Base-by-base conservation (phyloP, 2,113 vertebrate species). In the Lycocorax pyrrhopterus region DNA sequence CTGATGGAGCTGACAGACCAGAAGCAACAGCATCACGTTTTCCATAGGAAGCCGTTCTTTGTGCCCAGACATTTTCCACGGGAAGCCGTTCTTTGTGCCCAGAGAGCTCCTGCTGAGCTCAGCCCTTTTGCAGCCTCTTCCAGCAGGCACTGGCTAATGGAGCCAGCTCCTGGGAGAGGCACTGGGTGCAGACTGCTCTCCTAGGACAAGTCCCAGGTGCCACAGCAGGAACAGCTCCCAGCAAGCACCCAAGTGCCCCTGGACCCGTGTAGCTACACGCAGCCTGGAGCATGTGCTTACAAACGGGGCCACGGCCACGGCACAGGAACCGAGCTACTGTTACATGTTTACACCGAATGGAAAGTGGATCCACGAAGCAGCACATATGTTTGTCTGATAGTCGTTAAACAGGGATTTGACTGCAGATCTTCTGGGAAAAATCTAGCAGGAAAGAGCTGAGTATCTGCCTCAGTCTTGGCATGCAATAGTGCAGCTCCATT, bases 401-500 rank as follows among this genome's bases (percentile, higher is more conserved):
- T 82, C 2, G 1, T 85, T 94, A 87, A 87, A 95, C 37, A 81
- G 89, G 87, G 89, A 96, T 95, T 91, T 92, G 68, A 91, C 86
- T 93, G 81, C 73, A 73, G 80, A 90, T 89, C 95, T 93, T 93
- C 77, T 89, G 95, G 93, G 95, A 89, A 72, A 96, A 92, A 89
- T 69, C 77, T 94, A 94, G 62, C 69, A 56, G 90, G 77, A 73
- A 96, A 87, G 84, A 91, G 88, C 81, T 16, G 89, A 90, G 83
- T 90, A 35, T 90, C 79, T 80, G 85, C 85, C 80, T 92, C 83
- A 37, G 75, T 64, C 92, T 88, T 95, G 86, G 95, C 94, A 94
- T 88, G 90, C 90, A 66, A 5, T 37, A 86, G 73, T 53, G 73
- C 83, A 75, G 90, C 90, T 95, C 94, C 73, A 55, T 82, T 96